Conservation (phyloP, 2,113 vertebrate species). For the Thymallus thymallus region DNA sequence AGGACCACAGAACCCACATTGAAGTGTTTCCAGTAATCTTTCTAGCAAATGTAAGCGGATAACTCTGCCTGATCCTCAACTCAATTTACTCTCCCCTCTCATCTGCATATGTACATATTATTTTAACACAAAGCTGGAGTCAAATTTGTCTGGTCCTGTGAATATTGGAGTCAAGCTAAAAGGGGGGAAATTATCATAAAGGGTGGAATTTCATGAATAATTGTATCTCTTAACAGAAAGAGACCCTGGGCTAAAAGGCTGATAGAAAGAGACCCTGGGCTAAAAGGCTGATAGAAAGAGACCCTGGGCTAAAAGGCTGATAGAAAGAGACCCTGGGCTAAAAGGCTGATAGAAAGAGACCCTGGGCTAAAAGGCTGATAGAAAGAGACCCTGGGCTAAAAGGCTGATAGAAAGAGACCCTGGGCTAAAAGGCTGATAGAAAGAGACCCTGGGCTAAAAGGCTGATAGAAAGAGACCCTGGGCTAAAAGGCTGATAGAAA, state of each 20-base stretch:
- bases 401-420: too few species aligned
- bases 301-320: too few species aligned
- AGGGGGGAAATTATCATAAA: constrained; percentile 12
- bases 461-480: too few species aligned
- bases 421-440: too few species aligned
- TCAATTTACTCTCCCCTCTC: constrained; percentile 3
- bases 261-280: neutral
- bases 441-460: too few species aligned
- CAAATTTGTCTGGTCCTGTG: neutral
- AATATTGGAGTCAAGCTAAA: constrained; percentile 25
- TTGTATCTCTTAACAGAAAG: neutral
- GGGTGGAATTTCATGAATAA: constrained; percentile 11
- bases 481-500: neutral
- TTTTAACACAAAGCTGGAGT: constrained; percentile 16
- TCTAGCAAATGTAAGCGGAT: constrained; percentile 9
- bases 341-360: too few species aligned
- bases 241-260: neutral
- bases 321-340: too few species aligned
- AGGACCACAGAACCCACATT: neutral
- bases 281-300: neutral
- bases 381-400: too few species aligned
- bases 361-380: too few species aligned
- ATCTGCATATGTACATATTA: constrained; percentile 23
- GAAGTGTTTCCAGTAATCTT: constrained; percentile 14
- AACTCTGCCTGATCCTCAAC: constrained; percentile 4